These are phyloP conservation scores for Prunella strophiata DNA, from an alignment of 2,797 vertebrate genomes.

Conservation along the genomic window DNA sequence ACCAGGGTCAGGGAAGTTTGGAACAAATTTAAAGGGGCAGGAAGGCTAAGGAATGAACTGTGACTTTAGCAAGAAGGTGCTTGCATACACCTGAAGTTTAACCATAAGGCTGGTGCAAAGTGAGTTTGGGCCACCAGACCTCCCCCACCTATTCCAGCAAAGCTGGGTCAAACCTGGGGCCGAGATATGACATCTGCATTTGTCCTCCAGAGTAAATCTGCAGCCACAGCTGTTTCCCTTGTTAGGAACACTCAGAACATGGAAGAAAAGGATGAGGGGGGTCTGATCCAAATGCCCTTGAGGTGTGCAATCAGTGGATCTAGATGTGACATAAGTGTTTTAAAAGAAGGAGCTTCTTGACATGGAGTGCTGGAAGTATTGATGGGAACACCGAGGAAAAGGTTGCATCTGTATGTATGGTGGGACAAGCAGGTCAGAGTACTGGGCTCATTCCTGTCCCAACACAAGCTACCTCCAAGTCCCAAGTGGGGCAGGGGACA, in stretches of 20 bases:
- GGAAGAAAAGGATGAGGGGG: not conserved
- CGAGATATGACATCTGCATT: not conserved
- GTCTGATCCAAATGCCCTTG: not conserved
- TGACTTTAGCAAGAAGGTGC: not conserved
- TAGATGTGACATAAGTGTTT: not conserved
- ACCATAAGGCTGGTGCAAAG: not conserved
- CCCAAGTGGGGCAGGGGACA: not conserved
- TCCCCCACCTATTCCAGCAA: accelerated
- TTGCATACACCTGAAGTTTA: not conserved
- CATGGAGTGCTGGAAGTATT: not conserved
- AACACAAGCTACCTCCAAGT: not conserved
- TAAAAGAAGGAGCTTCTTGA: not conserved
- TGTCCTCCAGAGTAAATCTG: not conserved
- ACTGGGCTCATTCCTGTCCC: not conserved
- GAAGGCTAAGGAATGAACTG: not conserved
- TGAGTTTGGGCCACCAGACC: not conserved
- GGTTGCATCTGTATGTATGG: not conserved
- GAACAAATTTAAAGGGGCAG: constrained; percentile 59
- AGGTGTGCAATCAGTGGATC: not conserved
- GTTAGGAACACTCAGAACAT: not conserved
- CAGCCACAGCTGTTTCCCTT: not conserved
- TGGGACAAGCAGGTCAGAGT: not conserved
- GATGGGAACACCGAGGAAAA: not conserved
- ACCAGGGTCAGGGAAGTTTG: constrained; percentile 58
- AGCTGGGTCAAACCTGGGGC: not conserved